Conservation (phyloP, 2,888 invertebrate genomes). For the Lottia gigantea region DNA sequence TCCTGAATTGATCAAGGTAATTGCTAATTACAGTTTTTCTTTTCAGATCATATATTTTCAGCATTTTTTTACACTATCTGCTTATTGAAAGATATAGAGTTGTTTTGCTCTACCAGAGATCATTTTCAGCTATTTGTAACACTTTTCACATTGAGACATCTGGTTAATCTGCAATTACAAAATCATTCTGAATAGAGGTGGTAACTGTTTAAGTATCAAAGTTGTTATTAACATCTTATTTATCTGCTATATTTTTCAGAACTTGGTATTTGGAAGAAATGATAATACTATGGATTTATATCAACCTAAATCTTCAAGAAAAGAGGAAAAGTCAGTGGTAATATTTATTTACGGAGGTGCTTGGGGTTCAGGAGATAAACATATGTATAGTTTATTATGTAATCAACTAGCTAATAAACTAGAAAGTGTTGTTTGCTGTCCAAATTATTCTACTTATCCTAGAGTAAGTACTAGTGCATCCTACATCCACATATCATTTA, state of each 20-base stretch:
- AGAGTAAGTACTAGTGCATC: slow-evolving; percentile 43
- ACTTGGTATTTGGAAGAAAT: slow-evolving; percentile 59
- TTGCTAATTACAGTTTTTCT: not conserved
- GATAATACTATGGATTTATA: slow-evolving; percentile 58
- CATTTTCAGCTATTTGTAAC: no score
- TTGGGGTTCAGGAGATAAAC: slow-evolving; percentile 64
- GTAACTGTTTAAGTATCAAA: no score
- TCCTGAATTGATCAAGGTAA: slow-evolving; percentile 53
- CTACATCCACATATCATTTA: not conserved
- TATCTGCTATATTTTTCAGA: slow-evolving; percentile 38
- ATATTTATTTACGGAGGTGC: slow-evolving; percentile 64
- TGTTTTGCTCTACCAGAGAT: no score
- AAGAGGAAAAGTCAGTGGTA: slow-evolving; percentile 48
- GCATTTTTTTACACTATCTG: no score
- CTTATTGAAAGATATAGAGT: no score
- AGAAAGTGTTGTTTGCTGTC: slow-evolving; percentile 58
- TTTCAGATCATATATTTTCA: no score
- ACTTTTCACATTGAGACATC: no score
- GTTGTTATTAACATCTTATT: no score
- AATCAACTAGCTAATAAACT: slow-evolving; percentile 54
- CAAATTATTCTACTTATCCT: slow-evolving; percentile 63
- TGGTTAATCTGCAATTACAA: no score
- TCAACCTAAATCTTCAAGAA: slow-evolving; percentile 36
- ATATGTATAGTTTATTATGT: slow-evolving; percentile 61
- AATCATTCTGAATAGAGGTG: no score